phyloP scores from a whole-genome alignment of 2,888 invertebrate genomes.

The Ennomos fuscantarius region DNA sequence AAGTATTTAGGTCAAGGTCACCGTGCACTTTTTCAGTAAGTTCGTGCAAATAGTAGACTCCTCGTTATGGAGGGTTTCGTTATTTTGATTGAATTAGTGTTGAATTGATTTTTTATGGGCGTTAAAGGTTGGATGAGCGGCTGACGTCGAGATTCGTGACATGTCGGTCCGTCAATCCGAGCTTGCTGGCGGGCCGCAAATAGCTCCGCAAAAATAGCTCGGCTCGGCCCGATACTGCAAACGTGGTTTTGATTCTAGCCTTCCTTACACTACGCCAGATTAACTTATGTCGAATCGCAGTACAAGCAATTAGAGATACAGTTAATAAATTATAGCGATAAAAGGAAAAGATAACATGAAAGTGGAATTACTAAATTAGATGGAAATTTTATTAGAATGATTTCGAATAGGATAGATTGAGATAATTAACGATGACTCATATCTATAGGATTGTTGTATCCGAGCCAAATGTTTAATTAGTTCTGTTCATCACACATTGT shows the following conservation, averaged over 20 bases:
- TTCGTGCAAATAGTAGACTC: conserved; percentile 16
- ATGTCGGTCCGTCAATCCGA: conserved; percentile 83
- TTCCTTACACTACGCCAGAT: conserved; percentile 59
- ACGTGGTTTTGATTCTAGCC: conserved; percentile 78
- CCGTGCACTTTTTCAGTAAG: conserved; percentile 44
- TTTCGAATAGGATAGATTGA: conserved; percentile 37
- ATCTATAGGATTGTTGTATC: conserved; percentile 54
- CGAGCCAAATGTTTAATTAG: conserved; percentile 67
- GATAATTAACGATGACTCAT: conserved; percentile 55
- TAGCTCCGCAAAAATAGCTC: conserved; percentile 79
- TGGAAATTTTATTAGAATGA: conserved; percentile 36
- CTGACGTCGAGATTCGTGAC: conserved; percentile 73
- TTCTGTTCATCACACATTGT: conserved; percentile 57
- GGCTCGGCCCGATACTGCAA: conserved; percentile 80
- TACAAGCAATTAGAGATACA: conserved; percentile 23
- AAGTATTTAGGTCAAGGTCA: conserved; percentile 81
- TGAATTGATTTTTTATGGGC: conserved; percentile 53
- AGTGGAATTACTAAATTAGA: conserved; percentile 32
- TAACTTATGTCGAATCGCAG: conserved; percentile 40
- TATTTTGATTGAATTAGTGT: conserved; percentile 36
- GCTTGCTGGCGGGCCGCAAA: conserved; percentile 79
- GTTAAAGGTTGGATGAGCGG: conserved; percentile 61
- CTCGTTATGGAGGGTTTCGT: conserved; percentile 8
- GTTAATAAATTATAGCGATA: conserved; percentile 18
- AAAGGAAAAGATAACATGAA: conserved; percentile 25